Base-by-base conservation (phyloP, 1,140 invertebrate genomes). In the Atta colombica region DNA sequence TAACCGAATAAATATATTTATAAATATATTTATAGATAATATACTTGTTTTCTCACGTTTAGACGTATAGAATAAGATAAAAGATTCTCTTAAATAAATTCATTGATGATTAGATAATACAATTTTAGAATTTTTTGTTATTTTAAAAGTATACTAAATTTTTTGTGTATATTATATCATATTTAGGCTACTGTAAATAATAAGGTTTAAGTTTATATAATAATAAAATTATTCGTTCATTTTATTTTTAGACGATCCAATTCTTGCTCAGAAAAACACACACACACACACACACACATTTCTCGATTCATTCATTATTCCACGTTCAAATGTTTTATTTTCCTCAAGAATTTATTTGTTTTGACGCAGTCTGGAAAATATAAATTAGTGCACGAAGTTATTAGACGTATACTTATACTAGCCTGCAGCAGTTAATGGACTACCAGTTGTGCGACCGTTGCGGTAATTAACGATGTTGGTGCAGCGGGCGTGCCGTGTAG, bases 391-490 rank as follows among this genome's bases (percentile, higher is more conserved):
- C 51, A 61, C 65, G 77, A 87, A 25, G 69, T 88, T 89, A 91
- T 89, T 90, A 89, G 69, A 78, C 65, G 35, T 74, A 28, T 66
- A 87, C 80, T 87, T 65, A 75, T 51, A 65, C 68, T 58, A 61
- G 85, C 25, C 63, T 77, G 53, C 55, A 81, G 81, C 55, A 89
- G 91, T 91, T 92, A 92, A 92, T 86, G 74, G 75, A 82, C 71
- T 88, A 86, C 65, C 66, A 77, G 84, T 88, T 87, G 61, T 87
- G 80, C 85, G 88, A 74, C 31, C 63, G 81, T 77, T 61, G 82
- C 63, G 86, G 66, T 89, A 92, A 93, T 93, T 93, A 93, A 90
- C 88, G 86, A 77, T 58, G 69, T 31, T 80, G 87, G 82, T 51
- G 60, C 53, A 69, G 58, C 78, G 14, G n/a, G 28, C 53, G 53